Conservation (phyloP, 2,113 vertebrate species). For the Lepisosteus osseus region DNA sequence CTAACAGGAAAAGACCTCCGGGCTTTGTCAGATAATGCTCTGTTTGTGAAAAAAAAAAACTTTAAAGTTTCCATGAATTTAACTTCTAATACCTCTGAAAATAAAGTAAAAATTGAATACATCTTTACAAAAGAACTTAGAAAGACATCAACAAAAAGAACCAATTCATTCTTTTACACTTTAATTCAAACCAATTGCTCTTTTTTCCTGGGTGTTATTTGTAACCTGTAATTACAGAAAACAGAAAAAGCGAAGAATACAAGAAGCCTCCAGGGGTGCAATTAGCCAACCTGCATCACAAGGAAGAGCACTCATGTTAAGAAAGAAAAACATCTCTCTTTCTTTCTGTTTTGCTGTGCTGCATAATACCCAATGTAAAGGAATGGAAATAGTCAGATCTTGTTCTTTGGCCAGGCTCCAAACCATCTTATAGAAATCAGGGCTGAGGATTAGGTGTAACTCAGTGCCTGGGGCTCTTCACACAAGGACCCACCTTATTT, state of each 20-base stretch:
- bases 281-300: background rate
- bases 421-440: constrained; percentile 13
- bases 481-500: background rate
- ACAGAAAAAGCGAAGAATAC: too few relatives aligned
- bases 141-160: background rate
- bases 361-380: background rate
- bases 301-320: background rate
- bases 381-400: constrained; percentile 1
- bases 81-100: too few relatives aligned
- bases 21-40: too few relatives aligned
- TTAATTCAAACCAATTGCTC: background rate
- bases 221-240: background rate
- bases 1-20: too few relatives aligned
- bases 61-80: too few relatives aligned
- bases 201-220: background rate
- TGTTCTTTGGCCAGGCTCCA: constrained; percentile 7
- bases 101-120: background rate
- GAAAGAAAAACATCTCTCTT: background rate
- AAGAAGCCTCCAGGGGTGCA: background rate
- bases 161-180: background rate
- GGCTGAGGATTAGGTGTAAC: constrained; percentile 32
- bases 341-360: background rate
- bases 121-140: background rate
- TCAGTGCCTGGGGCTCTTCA: constrained; percentile 10
- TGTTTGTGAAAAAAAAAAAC: too few relatives aligned